Conservation (phyloP, 2,888 invertebrate species). For the Hydropsyche betteni region DNA sequence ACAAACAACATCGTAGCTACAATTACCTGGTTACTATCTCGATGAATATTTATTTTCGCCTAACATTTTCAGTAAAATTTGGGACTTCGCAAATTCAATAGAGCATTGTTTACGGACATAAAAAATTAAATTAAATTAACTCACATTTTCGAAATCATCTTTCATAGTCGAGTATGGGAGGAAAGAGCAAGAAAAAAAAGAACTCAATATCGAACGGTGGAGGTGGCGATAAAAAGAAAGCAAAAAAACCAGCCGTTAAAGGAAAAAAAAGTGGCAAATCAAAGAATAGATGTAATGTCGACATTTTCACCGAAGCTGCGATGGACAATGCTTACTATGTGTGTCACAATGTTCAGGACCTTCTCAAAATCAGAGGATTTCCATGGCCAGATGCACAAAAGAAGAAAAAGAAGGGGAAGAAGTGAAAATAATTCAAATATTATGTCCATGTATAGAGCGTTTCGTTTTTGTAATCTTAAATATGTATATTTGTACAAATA, state of each 20-base stretch:
- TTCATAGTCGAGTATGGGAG: background rate
- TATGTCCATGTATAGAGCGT: background rate
- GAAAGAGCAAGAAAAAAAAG: slow-evolving; percentile 59
- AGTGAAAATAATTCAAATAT: background rate
- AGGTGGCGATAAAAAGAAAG: slow-evolving; percentile 63
- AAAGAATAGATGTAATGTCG: slow-evolving; percentile 76
- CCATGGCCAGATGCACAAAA: slow-evolving; percentile 88
- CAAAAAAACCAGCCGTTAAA: slow-evolving; percentile 62
- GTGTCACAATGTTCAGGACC: slow-evolving; percentile 91
- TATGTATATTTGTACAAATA: background rate
- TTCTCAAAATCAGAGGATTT: slow-evolving; percentile 86
- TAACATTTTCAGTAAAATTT: no score
- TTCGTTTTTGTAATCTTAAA: background rate
- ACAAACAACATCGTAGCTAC: slow-evolving; percentile 3
- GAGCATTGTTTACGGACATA: no score
- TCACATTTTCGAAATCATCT: no score
- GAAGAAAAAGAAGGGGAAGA: slow-evolving; percentile 79
- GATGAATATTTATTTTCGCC: no score
- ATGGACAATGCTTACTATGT: slow-evolving; percentile 95
- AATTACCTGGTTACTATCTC: no score
- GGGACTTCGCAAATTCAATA: no score
- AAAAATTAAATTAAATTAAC: no score
- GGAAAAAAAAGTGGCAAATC: slow-evolving; percentile 67
- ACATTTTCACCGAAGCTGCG: slow-evolving; percentile 87
- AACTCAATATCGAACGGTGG: slow-evolving; percentile 53